Evolutionary conservation across 2,888 invertebrate genomes (phyloP).

Genomic region (Meta bourneti): DNA sequence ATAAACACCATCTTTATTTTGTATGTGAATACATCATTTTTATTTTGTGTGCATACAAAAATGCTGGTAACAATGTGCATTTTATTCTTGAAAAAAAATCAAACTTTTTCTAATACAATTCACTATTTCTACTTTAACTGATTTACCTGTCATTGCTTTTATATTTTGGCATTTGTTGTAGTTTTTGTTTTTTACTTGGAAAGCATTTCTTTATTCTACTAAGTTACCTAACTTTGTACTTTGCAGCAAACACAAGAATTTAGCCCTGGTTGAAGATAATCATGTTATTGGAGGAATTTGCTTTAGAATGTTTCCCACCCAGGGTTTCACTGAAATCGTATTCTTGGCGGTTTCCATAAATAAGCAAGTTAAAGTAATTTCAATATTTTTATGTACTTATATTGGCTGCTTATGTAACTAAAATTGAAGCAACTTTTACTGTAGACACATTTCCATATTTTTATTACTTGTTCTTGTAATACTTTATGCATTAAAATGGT

Average conservation of each 20-base stretch:
- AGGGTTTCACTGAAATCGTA: slow-evolving; percentile 98
- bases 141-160: background rate
- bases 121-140: background rate
- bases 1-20: too few species aligned
- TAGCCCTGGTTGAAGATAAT: slow-evolving; percentile 93
- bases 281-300: slow-evolving; percentile 98
- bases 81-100: background rate
- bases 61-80: background rate
- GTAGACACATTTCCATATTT: too few species aligned
- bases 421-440: too few species aligned
- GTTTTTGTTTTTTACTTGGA: background rate
- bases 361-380: slow-evolving; percentile 88
- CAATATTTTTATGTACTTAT: background rate
- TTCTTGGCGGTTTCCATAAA: slow-evolving; percentile 98
- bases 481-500: background rate
- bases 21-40: too few species aligned
- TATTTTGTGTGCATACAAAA: background rate
- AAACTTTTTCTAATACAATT: background rate
- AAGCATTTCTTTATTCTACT: background rate
- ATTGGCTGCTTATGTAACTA: too few species aligned
- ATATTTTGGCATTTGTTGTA: background rate
- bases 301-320: slow-evolving; percentile 94
- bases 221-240: background rate
- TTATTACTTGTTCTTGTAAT: background rate
- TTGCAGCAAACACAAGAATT: slow-evolving; percentile 82